Conservation (phyloP, 2,888 invertebrate species). For the Macrosiphum euphorbiae region DNA sequence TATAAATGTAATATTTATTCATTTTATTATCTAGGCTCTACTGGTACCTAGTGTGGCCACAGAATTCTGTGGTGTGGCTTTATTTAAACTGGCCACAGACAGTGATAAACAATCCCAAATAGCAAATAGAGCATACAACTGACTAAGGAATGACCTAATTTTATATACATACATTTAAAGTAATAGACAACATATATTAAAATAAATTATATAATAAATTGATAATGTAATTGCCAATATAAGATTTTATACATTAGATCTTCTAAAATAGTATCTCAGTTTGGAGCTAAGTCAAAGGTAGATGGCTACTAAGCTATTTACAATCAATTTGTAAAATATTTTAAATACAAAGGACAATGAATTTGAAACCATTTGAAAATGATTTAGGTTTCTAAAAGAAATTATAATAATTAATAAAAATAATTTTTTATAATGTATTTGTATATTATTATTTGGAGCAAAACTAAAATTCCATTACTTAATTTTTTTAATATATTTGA, state of each 20-base stretch:
- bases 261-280: neutral
- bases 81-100: neutral
- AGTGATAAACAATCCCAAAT: neutral
- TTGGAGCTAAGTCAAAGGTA: neutral
- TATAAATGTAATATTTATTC: no score
- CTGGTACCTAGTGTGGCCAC: neutral
- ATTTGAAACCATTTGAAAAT: neutral
- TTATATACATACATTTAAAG: neutral
- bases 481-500: conserved; percentile 21
- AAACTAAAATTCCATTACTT: conserved; percentile 36
- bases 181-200: neutral
- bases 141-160: neutral
- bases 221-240: neutral
- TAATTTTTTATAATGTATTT: neutral
- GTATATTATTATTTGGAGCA: conserved; percentile 28
- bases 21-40: neutral
- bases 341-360: neutral
- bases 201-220: neutral
- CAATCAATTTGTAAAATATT: conserved; percentile 13
- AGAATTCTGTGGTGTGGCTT: neutral
- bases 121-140: neutral
- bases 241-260: neutral
- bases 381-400: conserved; percentile 23
- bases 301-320: neutral
- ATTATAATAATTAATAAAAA: neutral